Conservation (phyloP, 2,888 invertebrate genomes). For the Drosophila glabriapex region DNA sequence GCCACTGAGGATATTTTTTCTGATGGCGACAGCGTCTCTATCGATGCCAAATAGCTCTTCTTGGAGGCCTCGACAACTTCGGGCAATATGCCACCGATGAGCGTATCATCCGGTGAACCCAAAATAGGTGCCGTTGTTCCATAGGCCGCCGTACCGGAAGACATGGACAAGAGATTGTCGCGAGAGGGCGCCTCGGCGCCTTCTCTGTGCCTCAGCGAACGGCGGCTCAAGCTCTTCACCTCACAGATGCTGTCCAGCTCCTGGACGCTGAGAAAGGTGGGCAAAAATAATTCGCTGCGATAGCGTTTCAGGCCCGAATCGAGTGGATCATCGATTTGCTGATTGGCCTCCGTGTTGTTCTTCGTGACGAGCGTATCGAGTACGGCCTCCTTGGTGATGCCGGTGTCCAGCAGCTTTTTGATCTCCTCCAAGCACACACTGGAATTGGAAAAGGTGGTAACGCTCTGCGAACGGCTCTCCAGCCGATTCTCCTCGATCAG, state of each 20-base stretch:
- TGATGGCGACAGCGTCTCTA: constrained; percentile 84
- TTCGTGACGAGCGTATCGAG: constrained; percentile 85
- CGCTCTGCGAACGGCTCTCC: constrained; percentile 85
- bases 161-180: constrained; percentile 83
- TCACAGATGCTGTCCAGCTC: constrained; percentile 83
- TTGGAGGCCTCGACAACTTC: constrained; percentile 64
- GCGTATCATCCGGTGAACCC: constrained; percentile 79
- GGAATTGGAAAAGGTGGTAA: constrained; percentile 85
- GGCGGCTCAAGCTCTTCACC: constrained; percentile 82
- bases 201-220: constrained; percentile 83
- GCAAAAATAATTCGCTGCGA: constrained; percentile 84
- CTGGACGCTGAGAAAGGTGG: constrained; percentile 82
- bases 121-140: constrained; percentile 61
- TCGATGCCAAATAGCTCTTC: constrained; percentile 82
- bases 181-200: constrained; percentile 82
- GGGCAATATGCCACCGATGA: constrained; percentile 72
- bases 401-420: constrained; percentile 89
- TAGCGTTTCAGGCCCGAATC: constrained; percentile 80
- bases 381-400: constrained; percentile 86
- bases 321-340: constrained; percentile 83
- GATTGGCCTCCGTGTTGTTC: constrained; percentile 85
- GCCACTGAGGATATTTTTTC: constrained; percentile 80
- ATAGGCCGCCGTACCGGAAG: constrained; percentile 74
- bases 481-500: constrained; percentile 84
- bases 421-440: constrained; percentile 86